These are phyloP conservation scores for Candidula unifasciata DNA, from an alignment of 2,888 invertebrate genomes.

Conservation along the genomic window DNA sequence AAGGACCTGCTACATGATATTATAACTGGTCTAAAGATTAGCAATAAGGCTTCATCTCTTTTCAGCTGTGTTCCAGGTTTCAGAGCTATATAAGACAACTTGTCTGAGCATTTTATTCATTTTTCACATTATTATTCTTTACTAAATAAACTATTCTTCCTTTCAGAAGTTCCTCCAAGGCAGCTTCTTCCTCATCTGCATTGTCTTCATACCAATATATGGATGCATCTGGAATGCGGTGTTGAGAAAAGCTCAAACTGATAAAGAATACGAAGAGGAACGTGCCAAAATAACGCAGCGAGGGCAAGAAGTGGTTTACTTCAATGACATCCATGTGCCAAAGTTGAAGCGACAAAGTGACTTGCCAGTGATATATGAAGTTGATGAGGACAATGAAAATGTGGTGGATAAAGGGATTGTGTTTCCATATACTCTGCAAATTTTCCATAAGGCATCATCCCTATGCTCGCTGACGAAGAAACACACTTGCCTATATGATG, in stretches of 20 bases:
- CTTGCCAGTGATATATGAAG: constrained; percentile 37
- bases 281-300: background rate
- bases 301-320: constrained; percentile 1
- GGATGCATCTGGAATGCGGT: constrained; percentile 12
- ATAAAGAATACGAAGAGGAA: background rate
- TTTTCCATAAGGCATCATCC: background rate
- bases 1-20: too few species aligned
- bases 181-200: background rate
- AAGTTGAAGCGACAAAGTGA: background rate
- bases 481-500: background rate
- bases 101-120: too few species aligned
- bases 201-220: background rate
- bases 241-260: background rate
- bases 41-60: too few species aligned
- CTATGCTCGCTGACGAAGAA: background rate
- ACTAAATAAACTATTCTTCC: too few species aligned
- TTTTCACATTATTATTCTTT: too few species aligned
- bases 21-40: too few species aligned
- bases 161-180: background rate
- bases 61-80: too few species aligned
- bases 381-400: background rate
- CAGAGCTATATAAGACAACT: too few species aligned
- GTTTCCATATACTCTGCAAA: constrained; percentile 6
- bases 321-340: background rate
- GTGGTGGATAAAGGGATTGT: background rate